Conservation (phyloP, 1,140 invertebrate species). For the Philaenus spumarius region DNA sequence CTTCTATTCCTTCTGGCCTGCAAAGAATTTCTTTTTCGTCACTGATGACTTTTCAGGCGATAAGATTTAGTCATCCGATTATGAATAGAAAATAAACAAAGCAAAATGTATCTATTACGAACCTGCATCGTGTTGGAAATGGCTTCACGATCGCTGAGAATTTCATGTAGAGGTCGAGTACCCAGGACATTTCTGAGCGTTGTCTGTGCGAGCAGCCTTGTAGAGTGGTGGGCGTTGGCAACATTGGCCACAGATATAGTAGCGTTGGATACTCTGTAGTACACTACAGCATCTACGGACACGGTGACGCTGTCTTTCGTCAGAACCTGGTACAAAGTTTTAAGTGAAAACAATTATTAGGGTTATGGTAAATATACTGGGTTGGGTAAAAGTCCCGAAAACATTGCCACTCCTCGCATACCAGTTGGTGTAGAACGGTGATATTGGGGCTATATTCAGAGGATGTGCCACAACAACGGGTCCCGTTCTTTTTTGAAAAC, state of each 20-base stretch:
- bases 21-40: too few relatives aligned
- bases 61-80: too few relatives aligned
- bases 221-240: constrained; percentile 76
- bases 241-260: constrained; percentile 77
- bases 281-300: constrained; percentile 87
- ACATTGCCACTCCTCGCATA: too few relatives aligned
- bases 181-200: constrained; percentile 87
- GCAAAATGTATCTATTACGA: too few relatives aligned
- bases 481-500: too few relatives aligned
- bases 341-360: constrained; percentile 16
- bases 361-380: neutral
- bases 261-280: constrained; percentile 83
- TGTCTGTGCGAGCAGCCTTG: constrained; percentile 76
- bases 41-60: too few relatives aligned
- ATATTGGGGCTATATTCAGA: too few relatives aligned
- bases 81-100: too few relatives aligned
- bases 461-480: too few relatives aligned
- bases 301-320: constrained; percentile 92
- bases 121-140: constrained; percentile 84
- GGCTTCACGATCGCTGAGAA: constrained; percentile 83
- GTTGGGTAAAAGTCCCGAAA: neutral
- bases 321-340: too few relatives aligned
- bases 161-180: constrained; percentile 84
- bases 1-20: too few relatives aligned
- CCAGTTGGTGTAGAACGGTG: too few relatives aligned